phyloP scores from a whole-genome alignment of 2,797 vertebrate genomes.

The Thamnophis elegans region DNA sequence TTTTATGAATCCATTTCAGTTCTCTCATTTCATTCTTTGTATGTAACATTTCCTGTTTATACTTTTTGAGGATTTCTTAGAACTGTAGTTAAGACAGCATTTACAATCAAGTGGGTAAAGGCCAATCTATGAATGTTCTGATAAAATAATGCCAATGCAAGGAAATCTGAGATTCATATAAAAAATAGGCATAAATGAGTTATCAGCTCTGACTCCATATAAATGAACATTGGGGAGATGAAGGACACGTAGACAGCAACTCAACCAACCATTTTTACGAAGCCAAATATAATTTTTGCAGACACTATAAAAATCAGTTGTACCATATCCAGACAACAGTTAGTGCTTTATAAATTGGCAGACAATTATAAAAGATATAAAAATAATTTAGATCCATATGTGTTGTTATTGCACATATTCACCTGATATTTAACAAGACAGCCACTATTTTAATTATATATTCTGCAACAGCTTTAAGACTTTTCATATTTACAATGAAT shows the following conservation, averaged over 20 bases:
- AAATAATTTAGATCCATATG: not conserved
- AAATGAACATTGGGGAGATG: conserved; percentile 16
- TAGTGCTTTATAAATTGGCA: not conserved
- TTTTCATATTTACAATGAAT: not conserved
- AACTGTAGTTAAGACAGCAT: not conserved
- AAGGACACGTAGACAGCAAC: conserved; percentile 5
- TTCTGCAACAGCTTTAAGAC: not conserved
- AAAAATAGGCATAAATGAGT: conserved; percentile 30
- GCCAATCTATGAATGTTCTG: conserved; percentile 40
- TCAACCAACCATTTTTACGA: not conserved
- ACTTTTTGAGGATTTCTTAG: not conserved
- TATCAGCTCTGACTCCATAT: conserved; percentile 9
- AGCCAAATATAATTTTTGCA: conserved; percentile 27
- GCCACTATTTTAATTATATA: not conserved
- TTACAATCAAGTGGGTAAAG: conserved; percentile 30
- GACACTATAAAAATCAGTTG: conserved; percentile 18
- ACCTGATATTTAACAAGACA: conserved; percentile 24
- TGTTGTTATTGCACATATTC: conserved; percentile 8
- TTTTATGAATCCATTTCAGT: not conserved
- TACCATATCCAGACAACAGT: not conserved
- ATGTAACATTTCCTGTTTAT: not conserved
- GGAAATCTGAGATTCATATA: conserved; percentile 22
- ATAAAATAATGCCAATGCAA: conserved; percentile 40
- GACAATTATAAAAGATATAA: not conserved
- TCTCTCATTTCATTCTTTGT: not conserved